These are phyloP conservation scores for Phalloptychus januarius DNA, from an alignment of 2,797 vertebrate genomes.

Conservation along the genomic window DNA sequence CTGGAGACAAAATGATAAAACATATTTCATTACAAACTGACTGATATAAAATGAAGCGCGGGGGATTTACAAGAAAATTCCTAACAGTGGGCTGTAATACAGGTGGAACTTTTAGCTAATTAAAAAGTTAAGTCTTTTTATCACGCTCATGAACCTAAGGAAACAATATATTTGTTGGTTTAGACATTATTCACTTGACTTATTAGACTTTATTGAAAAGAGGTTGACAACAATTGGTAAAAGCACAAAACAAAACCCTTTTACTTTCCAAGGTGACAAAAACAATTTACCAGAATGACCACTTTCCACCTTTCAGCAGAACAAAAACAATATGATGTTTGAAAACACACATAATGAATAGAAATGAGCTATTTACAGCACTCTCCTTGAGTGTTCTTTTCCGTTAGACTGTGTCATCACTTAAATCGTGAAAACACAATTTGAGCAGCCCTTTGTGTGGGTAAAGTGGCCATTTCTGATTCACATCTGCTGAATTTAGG, in stretches of 20 bases:
- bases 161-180: background rate
- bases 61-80: constrained; percentile 2
- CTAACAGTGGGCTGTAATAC: background rate
- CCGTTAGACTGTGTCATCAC: background rate
- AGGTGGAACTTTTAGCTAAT: background rate
- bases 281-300: background rate
- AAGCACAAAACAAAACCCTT: background rate
- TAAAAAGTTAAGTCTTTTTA: background rate
- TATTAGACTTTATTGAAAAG: background rate
- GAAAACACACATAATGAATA: background rate
- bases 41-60: background rate
- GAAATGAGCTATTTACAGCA: constrained; percentile 1
- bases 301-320: constrained; percentile 10
- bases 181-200: background rate
- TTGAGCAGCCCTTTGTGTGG: background rate
- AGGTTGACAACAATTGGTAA: background rate
- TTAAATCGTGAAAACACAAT: background rate
- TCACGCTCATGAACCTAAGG: background rate
- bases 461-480: background rate
- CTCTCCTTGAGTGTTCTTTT: background rate
- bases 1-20: constrained; percentile 20
- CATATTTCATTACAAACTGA: constrained; percentile 26
- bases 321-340: constrained; percentile 7
- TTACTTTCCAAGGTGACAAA: background rate
- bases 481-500: background rate